These are phyloP conservation scores for Pseudorectes ferrugineus DNA, from an alignment of 2,113 vertebrate species.

Conservation along the genomic window DNA sequence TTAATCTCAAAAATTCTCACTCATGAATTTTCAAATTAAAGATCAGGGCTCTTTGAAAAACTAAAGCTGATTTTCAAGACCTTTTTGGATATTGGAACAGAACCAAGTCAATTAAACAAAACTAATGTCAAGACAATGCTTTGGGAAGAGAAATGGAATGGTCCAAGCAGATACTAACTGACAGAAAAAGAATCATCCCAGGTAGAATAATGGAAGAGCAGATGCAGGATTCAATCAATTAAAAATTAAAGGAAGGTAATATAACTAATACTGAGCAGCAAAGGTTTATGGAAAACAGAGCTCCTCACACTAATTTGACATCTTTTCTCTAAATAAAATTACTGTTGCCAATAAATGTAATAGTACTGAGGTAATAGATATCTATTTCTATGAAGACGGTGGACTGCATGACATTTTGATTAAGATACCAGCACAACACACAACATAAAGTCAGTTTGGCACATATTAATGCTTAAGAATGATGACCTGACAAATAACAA, in stretches of 20 bases:
- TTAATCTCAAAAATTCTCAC: background rate
- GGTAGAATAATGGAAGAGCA: background rate
- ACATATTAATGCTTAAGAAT: background rate
- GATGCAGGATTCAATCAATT: background rate
- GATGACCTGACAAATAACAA: background rate
- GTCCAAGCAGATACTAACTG: background rate
- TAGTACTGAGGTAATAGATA: slow-evolving; percentile 34
- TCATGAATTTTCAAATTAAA: background rate
- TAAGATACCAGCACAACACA: background rate
- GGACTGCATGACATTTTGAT: background rate
- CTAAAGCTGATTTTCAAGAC: background rate
- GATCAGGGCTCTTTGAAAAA: background rate
- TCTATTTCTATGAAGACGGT: background rate
- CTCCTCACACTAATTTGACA: slow-evolving; percentile 52
- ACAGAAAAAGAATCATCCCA: background rate
- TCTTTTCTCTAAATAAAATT: slow-evolving; percentile 58
- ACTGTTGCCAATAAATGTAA: slow-evolving; percentile 36
- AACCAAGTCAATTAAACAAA: background rate
- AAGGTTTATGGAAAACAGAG: slow-evolving; percentile 57
- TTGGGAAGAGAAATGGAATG: background rate
- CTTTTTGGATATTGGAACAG: background rate
- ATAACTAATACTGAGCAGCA: slow-evolving; percentile 13
- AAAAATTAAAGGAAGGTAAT: slow-evolving; percentile 53
- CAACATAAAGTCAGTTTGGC: background rate
- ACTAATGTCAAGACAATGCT: background rate